Percentiles rank a stretch among this genome's conserved stretches.
Conservation (phyloP, 2,888 invertebrate genomes). For the Phengaris arion region DNA sequence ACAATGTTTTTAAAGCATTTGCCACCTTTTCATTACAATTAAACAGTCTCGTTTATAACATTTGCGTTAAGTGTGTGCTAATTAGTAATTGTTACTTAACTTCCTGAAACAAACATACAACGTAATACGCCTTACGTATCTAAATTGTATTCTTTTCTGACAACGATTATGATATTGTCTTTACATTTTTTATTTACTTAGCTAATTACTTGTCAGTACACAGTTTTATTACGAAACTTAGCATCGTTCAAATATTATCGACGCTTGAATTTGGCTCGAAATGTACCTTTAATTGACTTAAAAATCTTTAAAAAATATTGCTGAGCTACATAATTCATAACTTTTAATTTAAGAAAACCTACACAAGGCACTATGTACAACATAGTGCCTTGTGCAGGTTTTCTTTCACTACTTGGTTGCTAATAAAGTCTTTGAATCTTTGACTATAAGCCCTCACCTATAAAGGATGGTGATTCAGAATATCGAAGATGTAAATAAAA, state of each 20-base stretch:
- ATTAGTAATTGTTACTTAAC: conserved; percentile 50
- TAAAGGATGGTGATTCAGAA: too few relatives aligned
- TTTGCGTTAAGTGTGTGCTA: conserved; percentile 38
- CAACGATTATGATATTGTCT: not conserved
- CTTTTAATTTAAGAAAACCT: too few relatives aligned
- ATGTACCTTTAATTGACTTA: too few relatives aligned
- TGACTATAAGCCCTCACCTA: too few relatives aligned
- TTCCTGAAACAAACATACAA: conserved; percentile 26
- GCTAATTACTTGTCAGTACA: not conserved
- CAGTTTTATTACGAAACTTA: not conserved
- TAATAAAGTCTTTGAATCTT: too few relatives aligned
- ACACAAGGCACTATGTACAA: too few relatives aligned
- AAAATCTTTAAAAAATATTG: too few relatives aligned
- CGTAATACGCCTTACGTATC: conserved; percentile 23
- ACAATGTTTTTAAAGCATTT: conserved; percentile 1
- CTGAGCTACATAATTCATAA: too few relatives aligned
- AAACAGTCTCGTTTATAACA: conserved; percentile 13
- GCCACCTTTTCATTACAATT: conserved; percentile 11
- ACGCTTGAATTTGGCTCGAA: too few relatives aligned
- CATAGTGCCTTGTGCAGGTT: too few relatives aligned
- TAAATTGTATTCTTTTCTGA: conserved; percentile 22
- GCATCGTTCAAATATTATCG: not conserved
- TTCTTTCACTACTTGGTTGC: too few relatives aligned
- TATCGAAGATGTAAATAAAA: not conserved
- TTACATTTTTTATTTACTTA: conserved; percentile 6